Evolutionary conservation across 2,888 invertebrate genomes (phyloP).

Genomic region (Ganaspis brasiliensis): DNA sequence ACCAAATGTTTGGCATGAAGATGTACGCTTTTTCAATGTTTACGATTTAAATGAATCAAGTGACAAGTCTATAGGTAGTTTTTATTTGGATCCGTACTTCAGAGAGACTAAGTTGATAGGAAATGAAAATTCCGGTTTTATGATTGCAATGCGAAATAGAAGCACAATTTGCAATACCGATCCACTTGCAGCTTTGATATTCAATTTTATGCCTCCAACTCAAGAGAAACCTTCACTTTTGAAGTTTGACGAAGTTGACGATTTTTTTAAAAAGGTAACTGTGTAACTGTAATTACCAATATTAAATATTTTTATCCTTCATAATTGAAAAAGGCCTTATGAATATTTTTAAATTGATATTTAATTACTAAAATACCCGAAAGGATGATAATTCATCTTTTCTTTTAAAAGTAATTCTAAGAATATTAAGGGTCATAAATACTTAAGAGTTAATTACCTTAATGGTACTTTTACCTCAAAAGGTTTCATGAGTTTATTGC

Average conservation of each 20-base stretch:
- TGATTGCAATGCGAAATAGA: constrained; percentile 89
- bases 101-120: constrained; percentile 84
- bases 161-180: constrained; percentile 85
- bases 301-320: too few species aligned
- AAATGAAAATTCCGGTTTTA: constrained; percentile 87
- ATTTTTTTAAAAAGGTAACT: constrained; percentile 87
- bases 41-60: constrained; percentile 84
- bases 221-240: constrained; percentile 87
- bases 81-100: constrained; percentile 92
- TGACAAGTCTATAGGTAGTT: constrained; percentile 87
- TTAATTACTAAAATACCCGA: too few species aligned
- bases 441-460: too few species aligned
- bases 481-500: too few species aligned
- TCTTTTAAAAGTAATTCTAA: too few species aligned
- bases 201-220: constrained; percentile 88
- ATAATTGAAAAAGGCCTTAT: too few species aligned
- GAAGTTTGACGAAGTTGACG: constrained; percentile 88
- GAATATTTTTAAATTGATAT: too few species aligned
- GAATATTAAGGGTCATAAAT: too few species aligned
- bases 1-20: constrained; percentile 91
- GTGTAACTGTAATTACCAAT: too few species aligned
- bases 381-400: too few species aligned
- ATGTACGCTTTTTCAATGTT: constrained; percentile 92
- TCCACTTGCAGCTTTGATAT: constrained; percentile 91
- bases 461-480: too few species aligned